Conservation (phyloP, 2,113 vertebrate species). For the Hymenochirus boettgeri region DNA sequence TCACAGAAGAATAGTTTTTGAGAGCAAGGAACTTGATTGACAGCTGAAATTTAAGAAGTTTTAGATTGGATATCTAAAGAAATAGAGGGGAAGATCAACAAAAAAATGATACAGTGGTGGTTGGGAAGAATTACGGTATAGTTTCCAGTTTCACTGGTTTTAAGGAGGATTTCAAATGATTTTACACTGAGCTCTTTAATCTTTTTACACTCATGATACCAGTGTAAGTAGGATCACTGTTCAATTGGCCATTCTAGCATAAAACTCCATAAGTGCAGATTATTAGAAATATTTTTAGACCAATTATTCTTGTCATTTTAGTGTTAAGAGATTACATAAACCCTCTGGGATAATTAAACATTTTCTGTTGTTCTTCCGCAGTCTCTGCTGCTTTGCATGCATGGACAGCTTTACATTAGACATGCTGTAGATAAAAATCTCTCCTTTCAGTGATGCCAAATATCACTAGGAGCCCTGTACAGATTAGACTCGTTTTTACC, state of each 20-base stretch:
- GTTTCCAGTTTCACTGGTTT: too few species aligned
- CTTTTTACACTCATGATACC: too few species aligned
- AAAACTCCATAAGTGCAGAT: background rate
- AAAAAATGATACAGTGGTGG: too few species aligned
- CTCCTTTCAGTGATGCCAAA: background rate
- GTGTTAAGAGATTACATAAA: background rate
- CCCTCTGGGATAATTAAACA: background rate
- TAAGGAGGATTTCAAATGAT: too few species aligned
- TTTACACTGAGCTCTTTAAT: too few species aligned
- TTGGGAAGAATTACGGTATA: too few species aligned
- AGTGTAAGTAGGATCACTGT: background rate
- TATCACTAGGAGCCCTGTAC: background rate
- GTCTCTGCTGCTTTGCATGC: background rate
- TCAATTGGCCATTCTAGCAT: background rate
- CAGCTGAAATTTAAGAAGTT: too few species aligned
- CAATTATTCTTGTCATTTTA: background rate
- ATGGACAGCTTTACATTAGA: conserved; percentile 6
- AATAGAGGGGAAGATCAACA: too few species aligned
- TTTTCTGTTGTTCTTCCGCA: background rate
- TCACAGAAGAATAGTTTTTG: too few species aligned
- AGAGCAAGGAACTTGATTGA: too few species aligned
- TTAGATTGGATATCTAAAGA: too few species aligned
- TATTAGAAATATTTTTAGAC: background rate
- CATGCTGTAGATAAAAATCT: background rate
- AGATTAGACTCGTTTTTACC: too few species aligned